phyloP scores from a whole-genome alignment of 2,888 invertebrate species.

The Sericinus montela region DNA sequence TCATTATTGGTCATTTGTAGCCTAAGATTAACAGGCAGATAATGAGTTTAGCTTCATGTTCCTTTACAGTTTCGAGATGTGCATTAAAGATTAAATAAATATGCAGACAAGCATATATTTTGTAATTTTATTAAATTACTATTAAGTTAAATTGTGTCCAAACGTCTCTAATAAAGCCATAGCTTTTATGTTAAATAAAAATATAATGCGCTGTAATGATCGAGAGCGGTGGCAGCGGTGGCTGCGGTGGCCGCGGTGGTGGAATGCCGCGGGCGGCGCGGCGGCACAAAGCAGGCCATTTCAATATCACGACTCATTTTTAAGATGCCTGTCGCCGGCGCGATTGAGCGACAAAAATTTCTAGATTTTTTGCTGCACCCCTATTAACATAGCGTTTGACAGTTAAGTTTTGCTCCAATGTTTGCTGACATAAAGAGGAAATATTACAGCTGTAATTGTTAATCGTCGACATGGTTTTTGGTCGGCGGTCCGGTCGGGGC shows the following conservation, averaged over 20 bases:
- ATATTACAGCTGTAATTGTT: slow-evolving; percentile 16
- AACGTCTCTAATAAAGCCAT: too few species aligned
- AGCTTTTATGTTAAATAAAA: background rate
- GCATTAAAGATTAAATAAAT: too few species aligned
- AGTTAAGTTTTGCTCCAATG: background rate
- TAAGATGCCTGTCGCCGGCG: slow-evolving; percentile 25
- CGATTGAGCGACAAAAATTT: slow-evolving; percentile 56
- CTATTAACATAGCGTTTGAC: slow-evolving; percentile 21
- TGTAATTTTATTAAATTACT: too few species aligned
- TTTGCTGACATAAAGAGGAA: slow-evolving; percentile 3
- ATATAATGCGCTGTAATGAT: background rate
- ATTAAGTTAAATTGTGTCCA: too few species aligned
- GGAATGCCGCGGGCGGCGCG: slow-evolving; percentile 9
- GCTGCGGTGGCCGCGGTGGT: background rate
- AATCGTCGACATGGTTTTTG: slow-evolving; percentile 7
- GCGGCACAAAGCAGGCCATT: slow-evolving; percentile 34
- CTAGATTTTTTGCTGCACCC: slow-evolving; percentile 33
- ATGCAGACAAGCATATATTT: too few species aligned
- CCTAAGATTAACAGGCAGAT: too few species aligned
- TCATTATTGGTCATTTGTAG: too few species aligned
- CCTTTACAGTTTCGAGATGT: too few species aligned
- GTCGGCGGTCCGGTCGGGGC: background rate
- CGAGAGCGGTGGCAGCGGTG: background rate
- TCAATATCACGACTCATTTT: slow-evolving; percentile 52
- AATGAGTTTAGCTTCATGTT: too few species aligned